Evolutionary conservation across 1,140 invertebrate species (phyloP).

Genomic region (Penaeus vannamei): DNA sequence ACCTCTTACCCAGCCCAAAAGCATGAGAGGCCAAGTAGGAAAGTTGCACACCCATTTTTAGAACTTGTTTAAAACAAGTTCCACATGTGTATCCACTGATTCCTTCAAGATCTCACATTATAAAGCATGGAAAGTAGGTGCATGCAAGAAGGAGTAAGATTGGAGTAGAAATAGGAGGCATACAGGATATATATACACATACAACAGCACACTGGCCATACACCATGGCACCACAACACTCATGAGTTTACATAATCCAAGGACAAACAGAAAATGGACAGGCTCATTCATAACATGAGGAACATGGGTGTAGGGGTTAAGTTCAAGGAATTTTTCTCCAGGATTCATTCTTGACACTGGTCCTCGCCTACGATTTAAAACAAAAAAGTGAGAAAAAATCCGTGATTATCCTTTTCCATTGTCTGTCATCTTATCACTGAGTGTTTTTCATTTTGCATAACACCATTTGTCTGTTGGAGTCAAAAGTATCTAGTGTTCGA

Average conservation of each 20-base stretch:
- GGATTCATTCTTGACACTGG: background rate
- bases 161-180: conserved; percentile 34
- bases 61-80: conserved; percentile 3
- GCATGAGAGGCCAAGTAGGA: background rate
- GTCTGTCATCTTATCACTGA: no score
- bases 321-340: no score
- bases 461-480: no score
- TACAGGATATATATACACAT: conserved; percentile 46
- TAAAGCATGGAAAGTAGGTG: conserved; percentile 2
- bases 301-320: no score
- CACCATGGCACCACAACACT: conserved; percentile 31
- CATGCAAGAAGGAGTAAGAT: conserved; percentile 38
- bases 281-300: background rate
- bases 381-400: no score
- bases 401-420: no score
- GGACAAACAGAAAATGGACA: conserved; percentile 21
- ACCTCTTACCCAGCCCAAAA: conserved; percentile 3
- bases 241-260: background rate
- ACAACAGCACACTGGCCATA: conserved; percentile 37
- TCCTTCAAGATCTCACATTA: conserved; percentile 25
- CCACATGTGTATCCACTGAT: background rate
- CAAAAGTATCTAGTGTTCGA: no score
- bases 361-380: background rate
- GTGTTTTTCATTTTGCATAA: no score
- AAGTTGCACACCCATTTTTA: background rate